Evolutionary conservation across 2,113 vertebrate species (phyloP).

Genomic region (Nothoprocta perdicaria): DNA sequence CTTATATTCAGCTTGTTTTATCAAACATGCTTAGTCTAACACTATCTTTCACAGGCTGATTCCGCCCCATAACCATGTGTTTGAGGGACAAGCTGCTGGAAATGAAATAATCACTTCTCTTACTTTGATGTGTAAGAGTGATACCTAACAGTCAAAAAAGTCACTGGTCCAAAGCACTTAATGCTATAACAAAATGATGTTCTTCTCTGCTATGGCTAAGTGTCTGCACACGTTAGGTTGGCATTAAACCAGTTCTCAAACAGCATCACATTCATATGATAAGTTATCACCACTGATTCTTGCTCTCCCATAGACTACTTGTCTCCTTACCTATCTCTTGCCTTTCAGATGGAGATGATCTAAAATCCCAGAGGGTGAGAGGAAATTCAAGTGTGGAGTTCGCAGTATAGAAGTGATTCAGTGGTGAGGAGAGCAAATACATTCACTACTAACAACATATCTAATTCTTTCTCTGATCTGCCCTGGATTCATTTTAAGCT

Average conservation of each 20-base stretch:
- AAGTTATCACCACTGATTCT: neutral
- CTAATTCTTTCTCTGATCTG: neutral
- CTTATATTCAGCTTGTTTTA: neutral
- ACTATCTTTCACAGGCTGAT: neutral
- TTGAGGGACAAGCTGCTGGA: neutral
- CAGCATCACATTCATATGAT: neutral
- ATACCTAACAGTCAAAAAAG: neutral
- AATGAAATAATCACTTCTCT: neutral
- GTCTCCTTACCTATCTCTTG: neutral
- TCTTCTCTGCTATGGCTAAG: neutral
- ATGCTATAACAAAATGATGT: accelerated
- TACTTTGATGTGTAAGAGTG: neutral
- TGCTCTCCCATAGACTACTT: neutral
- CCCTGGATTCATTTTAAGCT: neutral
- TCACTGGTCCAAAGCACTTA: neutral
- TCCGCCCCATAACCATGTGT: neutral
- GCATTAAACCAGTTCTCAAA: neutral
- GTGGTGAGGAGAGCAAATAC: neutral
- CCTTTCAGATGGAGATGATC: neutral
- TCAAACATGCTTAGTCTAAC: neutral
- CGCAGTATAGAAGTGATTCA: neutral
- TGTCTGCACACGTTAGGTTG: accelerated
- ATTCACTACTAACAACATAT: neutral
- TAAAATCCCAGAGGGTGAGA: neutral
- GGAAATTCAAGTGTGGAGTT: neutral